These are phyloP conservation scores for Unio delphinus DNA, from an alignment of 2,888 invertebrate genomes.

Conservation along the genomic window DNA sequence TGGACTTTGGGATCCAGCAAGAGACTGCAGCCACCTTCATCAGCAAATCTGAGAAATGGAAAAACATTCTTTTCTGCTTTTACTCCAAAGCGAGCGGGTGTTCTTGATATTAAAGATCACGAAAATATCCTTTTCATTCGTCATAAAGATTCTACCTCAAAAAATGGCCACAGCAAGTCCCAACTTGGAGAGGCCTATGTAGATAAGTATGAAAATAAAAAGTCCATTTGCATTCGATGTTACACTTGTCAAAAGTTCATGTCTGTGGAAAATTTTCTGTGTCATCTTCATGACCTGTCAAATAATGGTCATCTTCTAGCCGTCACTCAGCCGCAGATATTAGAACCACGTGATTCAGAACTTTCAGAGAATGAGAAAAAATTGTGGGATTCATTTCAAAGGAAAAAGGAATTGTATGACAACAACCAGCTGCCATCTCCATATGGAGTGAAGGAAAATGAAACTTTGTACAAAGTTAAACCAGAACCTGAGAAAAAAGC, in stretches of 20 bases:
- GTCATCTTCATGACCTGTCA: conserved; percentile 61
- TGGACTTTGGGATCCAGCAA: no score
- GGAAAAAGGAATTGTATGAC: conserved; percentile 48
- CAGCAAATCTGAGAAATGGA: no score
- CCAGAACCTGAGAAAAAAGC: conserved; percentile 12
- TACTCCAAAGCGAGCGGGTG: not conserved
- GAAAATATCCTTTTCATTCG: conserved; percentile 27
- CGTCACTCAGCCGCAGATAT: conserved; percentile 47
- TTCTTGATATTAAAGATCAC: conserved; percentile 8
- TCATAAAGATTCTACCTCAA: conserved; percentile 48
- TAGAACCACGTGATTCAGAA: conserved; percentile 50
- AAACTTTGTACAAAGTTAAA: conserved; percentile 17
- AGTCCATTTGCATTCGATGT: conserved; percentile 63
- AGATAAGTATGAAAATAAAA: conserved; percentile 53
- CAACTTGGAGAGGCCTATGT: conserved; percentile 57
- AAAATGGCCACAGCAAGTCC: conserved; percentile 23
- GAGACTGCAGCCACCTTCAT: no score
- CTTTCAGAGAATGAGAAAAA: conserved; percentile 45
- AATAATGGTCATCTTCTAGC: conserved; percentile 49
- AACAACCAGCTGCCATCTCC: conserved; percentile 29
- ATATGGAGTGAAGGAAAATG: conserved; percentile 15
- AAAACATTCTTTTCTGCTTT: no score
- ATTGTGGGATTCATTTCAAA: conserved; percentile 57
- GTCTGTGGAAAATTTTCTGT: conserved; percentile 58
- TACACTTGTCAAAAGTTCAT: conserved; percentile 61